phyloP scores from a whole-genome alignment of 2,113 vertebrate genomes.

The Mus pahari region DNA sequence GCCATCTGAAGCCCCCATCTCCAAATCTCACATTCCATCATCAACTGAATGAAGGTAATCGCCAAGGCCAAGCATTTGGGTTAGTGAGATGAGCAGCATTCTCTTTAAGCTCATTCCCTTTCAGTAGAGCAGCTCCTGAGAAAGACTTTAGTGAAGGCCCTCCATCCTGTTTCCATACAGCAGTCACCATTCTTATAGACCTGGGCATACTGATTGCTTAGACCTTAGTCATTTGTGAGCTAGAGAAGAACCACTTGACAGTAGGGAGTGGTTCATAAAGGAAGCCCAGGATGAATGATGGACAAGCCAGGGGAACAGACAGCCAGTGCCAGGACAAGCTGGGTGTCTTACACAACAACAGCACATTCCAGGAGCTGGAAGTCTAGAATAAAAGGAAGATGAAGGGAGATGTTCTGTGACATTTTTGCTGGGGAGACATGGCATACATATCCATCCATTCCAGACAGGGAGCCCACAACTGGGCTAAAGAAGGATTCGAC shows the following conservation, averaged over 20 bases:
- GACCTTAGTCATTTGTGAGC: neutral
- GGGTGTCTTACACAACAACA: neutral
- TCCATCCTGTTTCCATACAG: neutral
- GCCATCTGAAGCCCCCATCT: neutral
- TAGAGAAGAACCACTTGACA: neutral
- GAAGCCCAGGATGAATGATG: neutral
- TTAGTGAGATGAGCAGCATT: neutral
- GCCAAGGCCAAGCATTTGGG: neutral
- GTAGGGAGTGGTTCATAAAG: neutral
- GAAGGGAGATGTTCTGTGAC: neutral
- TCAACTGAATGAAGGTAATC: neutral
- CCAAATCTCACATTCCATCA: neutral
- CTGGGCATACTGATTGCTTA: neutral
- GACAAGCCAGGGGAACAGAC: neutral
- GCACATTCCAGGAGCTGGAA: neutral
- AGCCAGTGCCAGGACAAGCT: neutral
- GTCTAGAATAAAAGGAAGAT: neutral
- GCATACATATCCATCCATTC: neutral
- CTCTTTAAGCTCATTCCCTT: neutral
- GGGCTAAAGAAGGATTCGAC: neutral
- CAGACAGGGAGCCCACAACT: neutral
- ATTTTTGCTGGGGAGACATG: neutral
- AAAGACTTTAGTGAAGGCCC: neutral
- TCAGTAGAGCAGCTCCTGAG: neutral
- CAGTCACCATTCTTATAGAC: neutral